Conservation (phyloP, 2,113 vertebrate genomes). For the Sylvia atricapilla region DNA sequence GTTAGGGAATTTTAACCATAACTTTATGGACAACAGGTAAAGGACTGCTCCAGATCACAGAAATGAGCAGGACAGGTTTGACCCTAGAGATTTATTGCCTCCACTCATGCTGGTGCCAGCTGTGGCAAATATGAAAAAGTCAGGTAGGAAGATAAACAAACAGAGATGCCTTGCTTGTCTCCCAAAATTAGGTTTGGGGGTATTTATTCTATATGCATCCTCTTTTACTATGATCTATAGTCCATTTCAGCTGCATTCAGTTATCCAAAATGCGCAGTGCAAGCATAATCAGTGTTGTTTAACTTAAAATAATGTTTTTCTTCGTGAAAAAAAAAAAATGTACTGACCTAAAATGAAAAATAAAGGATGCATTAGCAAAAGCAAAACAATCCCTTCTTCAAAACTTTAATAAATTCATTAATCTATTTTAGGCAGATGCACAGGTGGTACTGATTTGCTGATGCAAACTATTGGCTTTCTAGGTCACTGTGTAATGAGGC, state of each 20-base stretch:
- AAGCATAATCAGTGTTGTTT: background rate
- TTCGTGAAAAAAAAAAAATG: background rate
- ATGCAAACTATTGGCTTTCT: conserved; percentile 31
- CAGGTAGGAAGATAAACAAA: background rate
- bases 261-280: background rate
- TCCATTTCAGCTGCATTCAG: background rate
- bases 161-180: background rate
- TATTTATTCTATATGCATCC: background rate
- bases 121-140: background rate
- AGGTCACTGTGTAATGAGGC: conserved; percentile 45
- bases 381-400: background rate
- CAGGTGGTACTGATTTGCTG: conserved; percentile 49
- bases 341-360: conserved; percentile 3
- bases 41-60: background rate
- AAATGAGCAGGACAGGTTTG: background rate
- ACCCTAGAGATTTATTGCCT: background rate
- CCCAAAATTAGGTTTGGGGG: background rate
- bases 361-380: background rate
- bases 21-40: background rate
- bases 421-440: background rate
- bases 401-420: conserved; percentile 36
- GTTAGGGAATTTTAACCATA: background rate
- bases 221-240: background rate
- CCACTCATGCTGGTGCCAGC: background rate
- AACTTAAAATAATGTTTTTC: background rate